A percentile compares a stretch with the other conserved stretches of the same genome.
Conservation (phyloP, 2,888 invertebrate species). For the Rapana venosa region DNA sequence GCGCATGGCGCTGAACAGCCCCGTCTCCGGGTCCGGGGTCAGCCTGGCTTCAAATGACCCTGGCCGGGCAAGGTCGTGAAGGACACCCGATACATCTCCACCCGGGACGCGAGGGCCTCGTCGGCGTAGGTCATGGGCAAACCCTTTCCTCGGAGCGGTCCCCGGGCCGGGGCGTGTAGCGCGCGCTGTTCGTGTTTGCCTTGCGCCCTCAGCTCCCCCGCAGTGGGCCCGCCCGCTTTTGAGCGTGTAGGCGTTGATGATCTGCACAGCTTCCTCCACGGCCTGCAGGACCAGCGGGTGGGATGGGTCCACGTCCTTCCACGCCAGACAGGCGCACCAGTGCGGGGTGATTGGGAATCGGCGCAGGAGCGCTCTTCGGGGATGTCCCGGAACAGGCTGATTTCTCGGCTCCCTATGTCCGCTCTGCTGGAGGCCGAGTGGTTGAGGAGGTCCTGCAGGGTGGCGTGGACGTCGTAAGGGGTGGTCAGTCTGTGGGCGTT, state of each 20-base stretch:
- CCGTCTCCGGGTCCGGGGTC: slow-evolving; percentile 81
- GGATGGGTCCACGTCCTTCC: slow-evolving; percentile 83
- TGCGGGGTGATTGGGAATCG: slow-evolving; percentile 94
- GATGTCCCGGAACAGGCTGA: slow-evolving; percentile 73
- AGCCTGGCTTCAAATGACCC: slow-evolving; percentile 91
- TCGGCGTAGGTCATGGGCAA: neutral
- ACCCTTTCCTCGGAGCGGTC: neutral
- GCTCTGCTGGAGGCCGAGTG: slow-evolving; percentile 69
- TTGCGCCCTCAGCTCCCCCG: slow-evolving; percentile 79
- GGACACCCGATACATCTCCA: slow-evolving; percentile 87
- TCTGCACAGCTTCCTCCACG: slow-evolving; percentile 78
- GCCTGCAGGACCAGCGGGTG: slow-evolving; percentile 81
- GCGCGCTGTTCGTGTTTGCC: slow-evolving; percentile 86
- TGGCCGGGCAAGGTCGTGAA: slow-evolving; percentile 87
- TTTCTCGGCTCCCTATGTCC: slow-evolving; percentile 61
- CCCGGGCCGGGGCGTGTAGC: slow-evolving; percentile 77
- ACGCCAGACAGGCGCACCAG: slow-evolving; percentile 96
- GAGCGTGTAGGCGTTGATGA: slow-evolving; percentile 83
- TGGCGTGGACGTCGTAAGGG: slow-evolving; percentile 93
- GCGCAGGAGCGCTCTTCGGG: slow-evolving; percentile 88
- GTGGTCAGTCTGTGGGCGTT: slow-evolving; percentile 87
- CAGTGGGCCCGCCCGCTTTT: slow-evolving; percentile 76
- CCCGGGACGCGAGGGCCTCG: neutral
- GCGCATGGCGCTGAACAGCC: slow-evolving; percentile 82
- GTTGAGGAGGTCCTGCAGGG: slow-evolving; percentile 85